Evolutionary conservation across 2,797 vertebrate species (phyloP).

Genomic region (Chromobotia macracanthus): DNA sequence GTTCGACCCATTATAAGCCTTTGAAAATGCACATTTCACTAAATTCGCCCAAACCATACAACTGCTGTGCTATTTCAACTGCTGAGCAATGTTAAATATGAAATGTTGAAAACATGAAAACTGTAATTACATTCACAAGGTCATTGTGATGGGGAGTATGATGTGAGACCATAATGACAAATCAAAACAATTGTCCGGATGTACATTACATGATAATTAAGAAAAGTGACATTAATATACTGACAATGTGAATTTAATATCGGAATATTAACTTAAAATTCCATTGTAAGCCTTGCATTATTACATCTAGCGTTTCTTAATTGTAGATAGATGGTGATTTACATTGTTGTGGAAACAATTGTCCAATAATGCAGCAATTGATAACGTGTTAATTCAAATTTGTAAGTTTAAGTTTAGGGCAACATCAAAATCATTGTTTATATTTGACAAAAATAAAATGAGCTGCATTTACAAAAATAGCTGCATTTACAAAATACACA

Average conservation of each 20-base stretch:
- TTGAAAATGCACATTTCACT: not conserved
- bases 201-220: not conserved
- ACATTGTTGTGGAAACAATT: slow-evolving; percentile 79
- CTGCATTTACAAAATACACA: slow-evolving; percentile 4
- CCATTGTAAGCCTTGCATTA: slow-evolving; percentile 80
- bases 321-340: slow-evolving; percentile 95
- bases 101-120: too few species aligned
- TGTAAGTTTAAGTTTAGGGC: slow-evolving; percentile 67
- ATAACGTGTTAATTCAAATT: slow-evolving; percentile 93
- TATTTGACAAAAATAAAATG: slow-evolving; percentile 29
- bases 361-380: slow-evolving; percentile 90
- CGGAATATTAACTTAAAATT: not conserved
- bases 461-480: not conserved
- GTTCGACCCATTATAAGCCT: not conserved
- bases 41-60: too few species aligned
- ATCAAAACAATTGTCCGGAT: not conserved
- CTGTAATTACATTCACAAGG: too few species aligned
- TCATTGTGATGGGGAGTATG: too few species aligned
- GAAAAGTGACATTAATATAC: not conserved
- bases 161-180: too few species aligned
- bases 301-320: slow-evolving; percentile 85
- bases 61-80: too few species aligned
- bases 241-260: not conserved
- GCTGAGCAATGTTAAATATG: too few species aligned
- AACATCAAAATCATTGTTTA: too few species aligned